A percentile compares a stretch with the other conserved stretches of the same genome.
Conservation (phyloP, 2,797 vertebrate genomes). For the Nyctibius grandis region DNA sequence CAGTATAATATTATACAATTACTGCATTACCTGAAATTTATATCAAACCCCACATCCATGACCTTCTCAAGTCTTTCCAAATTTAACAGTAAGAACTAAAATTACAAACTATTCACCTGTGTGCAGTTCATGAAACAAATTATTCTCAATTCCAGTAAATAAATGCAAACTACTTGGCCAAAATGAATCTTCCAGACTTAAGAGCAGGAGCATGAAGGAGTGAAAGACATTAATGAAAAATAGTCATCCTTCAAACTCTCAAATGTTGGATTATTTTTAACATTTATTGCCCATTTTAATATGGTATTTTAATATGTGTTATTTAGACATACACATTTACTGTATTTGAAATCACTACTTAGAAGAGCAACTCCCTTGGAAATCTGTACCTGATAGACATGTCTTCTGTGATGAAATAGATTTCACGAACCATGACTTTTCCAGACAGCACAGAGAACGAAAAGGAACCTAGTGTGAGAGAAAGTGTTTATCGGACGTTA, state of each 20-base stretch:
- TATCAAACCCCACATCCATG: neutral
- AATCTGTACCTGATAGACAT: constrained; percentile 92
- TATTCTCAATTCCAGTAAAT: neutral
- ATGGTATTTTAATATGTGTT: neutral
- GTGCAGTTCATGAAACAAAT: accelerated
- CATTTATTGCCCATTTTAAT: neutral
- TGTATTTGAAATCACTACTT: neutral
- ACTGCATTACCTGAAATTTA: neutral
- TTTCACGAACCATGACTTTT: constrained; percentile 98
- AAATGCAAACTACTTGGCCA: neutral
- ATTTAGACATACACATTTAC: neutral
- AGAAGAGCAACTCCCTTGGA: neutral
- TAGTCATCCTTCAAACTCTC: neutral
- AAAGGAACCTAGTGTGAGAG: constrained; percentile 84
- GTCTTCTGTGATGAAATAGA: constrained; percentile 96
- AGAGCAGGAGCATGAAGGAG: accelerated
- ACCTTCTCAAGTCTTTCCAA: neutral
- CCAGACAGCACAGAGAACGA: constrained; percentile 98
- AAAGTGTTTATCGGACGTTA: neutral
- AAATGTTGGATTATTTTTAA: too few relatives aligned
- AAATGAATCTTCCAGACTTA: neutral
- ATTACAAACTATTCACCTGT: neutral
- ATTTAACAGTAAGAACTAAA: neutral
- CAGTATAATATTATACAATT: neutral
- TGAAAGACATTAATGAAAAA: neutral